These are phyloP conservation scores for Enteromius radiatus DNA, from an alignment of 2,797 vertebrate species.

Conservation along the genomic window DNA sequence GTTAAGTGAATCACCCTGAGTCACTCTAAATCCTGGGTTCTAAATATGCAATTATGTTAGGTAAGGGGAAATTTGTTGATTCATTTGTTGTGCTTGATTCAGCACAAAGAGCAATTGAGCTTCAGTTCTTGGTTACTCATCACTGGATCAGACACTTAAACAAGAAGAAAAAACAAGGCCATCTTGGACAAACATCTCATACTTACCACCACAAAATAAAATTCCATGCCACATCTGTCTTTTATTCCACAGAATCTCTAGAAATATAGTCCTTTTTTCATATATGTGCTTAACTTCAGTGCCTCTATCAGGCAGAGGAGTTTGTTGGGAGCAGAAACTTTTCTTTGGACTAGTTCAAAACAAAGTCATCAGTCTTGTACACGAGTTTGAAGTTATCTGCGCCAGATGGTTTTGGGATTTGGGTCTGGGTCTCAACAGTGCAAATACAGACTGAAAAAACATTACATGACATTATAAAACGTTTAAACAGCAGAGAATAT, in stretches of 20 bases:
- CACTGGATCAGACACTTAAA: not conserved
- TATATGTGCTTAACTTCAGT: not conserved
- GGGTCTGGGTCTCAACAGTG: conserved; percentile 14
- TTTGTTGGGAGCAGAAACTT: not conserved
- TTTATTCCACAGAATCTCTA: not conserved
- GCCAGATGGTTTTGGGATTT: conserved; percentile 40
- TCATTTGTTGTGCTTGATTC: not conserved
- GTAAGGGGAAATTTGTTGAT: conserved; percentile 11
- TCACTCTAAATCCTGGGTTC: not conserved
- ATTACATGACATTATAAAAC: conserved; percentile 43
- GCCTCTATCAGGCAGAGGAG: not conserved
- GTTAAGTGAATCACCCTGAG: conserved; percentile 20
- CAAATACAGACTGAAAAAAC: conserved; percentile 46
- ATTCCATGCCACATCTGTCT: conserved; percentile 18
- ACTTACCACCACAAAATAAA: conserved; percentile 15
- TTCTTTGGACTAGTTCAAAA: conserved; percentile 30
- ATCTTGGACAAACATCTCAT: not conserved
- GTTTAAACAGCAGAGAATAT: conserved; percentile 16
- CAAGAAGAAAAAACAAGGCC: not conserved
- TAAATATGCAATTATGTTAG: conserved; percentile 6
- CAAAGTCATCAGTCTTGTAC: conserved; percentile 14
- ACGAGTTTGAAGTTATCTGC: not conserved
- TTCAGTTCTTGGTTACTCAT: not conserved
- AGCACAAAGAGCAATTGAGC: not conserved
- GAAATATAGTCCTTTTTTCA: not conserved